Evolutionary conservation across 2,888 invertebrate genomes (phyloP), one percentile per base, ranked within the genome.

Genomic region (Loripinus fragilis): DNA sequence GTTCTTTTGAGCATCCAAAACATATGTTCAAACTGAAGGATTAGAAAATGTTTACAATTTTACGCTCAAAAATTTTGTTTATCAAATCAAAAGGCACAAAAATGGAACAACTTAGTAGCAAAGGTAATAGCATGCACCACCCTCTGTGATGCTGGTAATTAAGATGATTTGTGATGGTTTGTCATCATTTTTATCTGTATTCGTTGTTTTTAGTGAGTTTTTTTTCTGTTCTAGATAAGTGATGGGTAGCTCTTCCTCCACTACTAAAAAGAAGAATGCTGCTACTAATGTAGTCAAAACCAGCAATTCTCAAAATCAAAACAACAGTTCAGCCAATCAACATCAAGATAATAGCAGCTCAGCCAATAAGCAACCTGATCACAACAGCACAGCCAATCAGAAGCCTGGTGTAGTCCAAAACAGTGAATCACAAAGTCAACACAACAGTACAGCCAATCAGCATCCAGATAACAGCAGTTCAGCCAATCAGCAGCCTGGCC

Each of bases 201-300:
- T n/a, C n/a, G n/a, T n/a, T n/a, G n/a, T n/a, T n/a, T n/a, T n/a
- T n/a, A n/a, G n/a, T n/a, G n/a, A n/a, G 50, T 23, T 20, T 38
- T 45, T 45, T 45, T 5, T 20, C 10, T 52, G 25, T 52, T 52
- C 3, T 7, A 52, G 60, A 60, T 33, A 15, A 60, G 60, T 60
- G 5, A 60, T 60, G 60, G 60, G 60, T 33, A 60, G 60, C 20
- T 60, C 60, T 10, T 60, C 60, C 10, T 60, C 60, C 60, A 60
- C 60, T 5, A 28, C 30, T 33, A 60, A 60, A 20, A 60, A 60
- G 33, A 20, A 60, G 33, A 60, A 3, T 33, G 33, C 33, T 33
- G 60, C 33, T 20, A 33, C 5, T 25, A 25, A 8, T 33, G 52
- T 28, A 5, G 7, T 20, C n/a, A 50, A 7, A 50, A 25, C 7